Evolutionary conservation across 1,140 invertebrate species (phyloP), one percentile per base, ranked within the genome.

Genomic region (Schlechtendalia chinensis): DNA sequence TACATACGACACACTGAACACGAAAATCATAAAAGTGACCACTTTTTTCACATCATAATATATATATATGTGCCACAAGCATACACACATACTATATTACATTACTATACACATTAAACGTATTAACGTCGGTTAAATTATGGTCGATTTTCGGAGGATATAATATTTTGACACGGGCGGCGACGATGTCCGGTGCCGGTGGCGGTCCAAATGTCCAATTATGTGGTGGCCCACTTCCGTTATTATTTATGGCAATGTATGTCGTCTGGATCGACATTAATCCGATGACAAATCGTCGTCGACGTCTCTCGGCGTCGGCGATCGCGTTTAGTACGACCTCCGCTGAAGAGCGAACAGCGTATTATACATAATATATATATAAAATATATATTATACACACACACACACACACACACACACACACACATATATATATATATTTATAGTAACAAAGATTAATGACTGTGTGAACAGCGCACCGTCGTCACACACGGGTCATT

Each of bases 251-350:
- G 75, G 61, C 58, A 29, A 54, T 54, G 32, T 27, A 72, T 54
- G 69, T 54, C 58, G 75, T 77, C 32, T 22, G 29, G 22, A 75
- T 79, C n/a, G 75, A 79, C 75, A 63, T 45, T 63, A 79, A 79
- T 79, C 75, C 58, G 75, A 79, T 79, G 75, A 79, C 75, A 63
- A 79, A 79, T 79, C 32, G 58, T 79, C 56, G 75, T 24, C 56
- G 32, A n/a, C 29, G 47, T 29, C 19, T 22, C n/a, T 65, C 61
- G 16, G 14, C 61, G 6, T 29, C 39, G n/a, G 65, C 29, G 32
- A 32, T 65, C 32, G 32, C 63, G 19, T 65, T 6, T 17, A 32
- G 29, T 32, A 19, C 32, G n/a, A 17, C 29, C 17, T 17, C 32
- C 6, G 14, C 59, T 27, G 29, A 63, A 27, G 8, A 19, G 29